Conservation (phyloP, 2,797 vertebrate species). For the Lagocephalus sceleratus region DNA sequence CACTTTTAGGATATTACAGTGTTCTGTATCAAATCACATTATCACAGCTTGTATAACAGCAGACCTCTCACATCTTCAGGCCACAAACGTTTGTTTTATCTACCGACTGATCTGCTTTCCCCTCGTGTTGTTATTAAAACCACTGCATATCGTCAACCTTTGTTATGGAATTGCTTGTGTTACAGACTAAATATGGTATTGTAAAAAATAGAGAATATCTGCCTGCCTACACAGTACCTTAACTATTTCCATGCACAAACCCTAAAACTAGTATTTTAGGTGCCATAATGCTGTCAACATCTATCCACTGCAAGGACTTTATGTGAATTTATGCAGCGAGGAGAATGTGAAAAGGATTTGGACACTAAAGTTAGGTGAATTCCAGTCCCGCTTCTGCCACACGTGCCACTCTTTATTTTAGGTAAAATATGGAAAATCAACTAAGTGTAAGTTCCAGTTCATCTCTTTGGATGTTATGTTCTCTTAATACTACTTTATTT, state of each 20-base stretch:
- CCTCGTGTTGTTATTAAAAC: constrained; percentile 28
- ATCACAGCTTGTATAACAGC: constrained; percentile 28
- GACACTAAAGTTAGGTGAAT: constrained; percentile 30
- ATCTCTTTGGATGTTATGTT: constrained; percentile 25
- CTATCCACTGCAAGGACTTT: constrained; percentile 23
- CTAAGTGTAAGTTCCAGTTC: constrained; percentile 23
- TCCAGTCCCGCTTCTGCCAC: constrained; percentile 10
- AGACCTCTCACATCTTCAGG: constrained; percentile 37
- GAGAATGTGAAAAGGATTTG: constrained; percentile 27
- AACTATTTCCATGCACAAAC: constrained; percentile 26
- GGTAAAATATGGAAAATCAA: constrained; percentile 43
- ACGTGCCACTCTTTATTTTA: constrained; percentile 24
- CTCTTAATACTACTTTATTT: no score
- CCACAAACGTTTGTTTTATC: constrained; percentile 46
- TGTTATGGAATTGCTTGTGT: constrained; percentile 27
- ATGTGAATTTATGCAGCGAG: constrained; percentile 40
- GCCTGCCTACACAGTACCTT: constrained; percentile 18
- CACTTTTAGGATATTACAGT: no score
- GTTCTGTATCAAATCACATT: constrained; percentile 75
- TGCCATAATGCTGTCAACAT: constrained; percentile 41
- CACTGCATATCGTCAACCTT: constrained; percentile 26
- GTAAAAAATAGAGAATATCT: constrained; percentile 12
- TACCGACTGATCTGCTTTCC: constrained; percentile 12
- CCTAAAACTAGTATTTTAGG: constrained; percentile 35
- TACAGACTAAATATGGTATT: constrained; percentile 34